Base-by-base conservation (phyloP, 1,140 invertebrate species). In the Anoplophora glabripennis region DNA sequence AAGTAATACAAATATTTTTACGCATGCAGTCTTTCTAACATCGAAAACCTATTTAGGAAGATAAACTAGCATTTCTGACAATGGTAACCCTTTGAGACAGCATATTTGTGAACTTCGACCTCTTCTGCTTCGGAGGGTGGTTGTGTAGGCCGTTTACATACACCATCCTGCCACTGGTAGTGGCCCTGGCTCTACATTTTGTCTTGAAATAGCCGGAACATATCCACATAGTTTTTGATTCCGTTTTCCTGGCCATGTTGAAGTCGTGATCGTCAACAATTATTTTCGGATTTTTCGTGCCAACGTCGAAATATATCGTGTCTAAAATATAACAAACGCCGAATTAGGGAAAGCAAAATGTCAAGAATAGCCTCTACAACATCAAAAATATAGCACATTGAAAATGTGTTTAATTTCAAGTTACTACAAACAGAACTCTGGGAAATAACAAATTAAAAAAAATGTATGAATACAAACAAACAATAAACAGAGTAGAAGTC, bases 271-370 rank as follows among this genome's bases (percentile, higher is more conserved):
- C 47, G 8, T 68, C 57, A 2, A 65, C 47, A 12, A 68, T 58
- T 37, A 68, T 53, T 56, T 68, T 68, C 4, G 66, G 63, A 48
- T 63, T 40, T 47, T 65, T 66, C 8, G 54, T 66, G 10, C 65
- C 65, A 8, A 61, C 55, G 28, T 63, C 58, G 47, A 66, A 63
- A 21, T 56, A 66, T 41, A 66, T 59, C 3, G 35, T 38, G 48
- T 61, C 65, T 63, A 41, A 46, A 64, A 64, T 44, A 28, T 28
- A 28, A 28, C 21, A 28, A 28, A 28, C 5, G 21, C 21, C 21
- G 2, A 28, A 5, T 28, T 28, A 28, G 5, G 21, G 21, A 28
- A 28, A 28, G 5, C 5, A 3, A 28, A 28, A 28, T 5, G 21
- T 28, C 2, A 2, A 3, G 5, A 28, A 2, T 28, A 28, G 21